Conservation (phyloP, 2,113 vertebrate genomes). For the Circaetus cinerascens region DNA sequence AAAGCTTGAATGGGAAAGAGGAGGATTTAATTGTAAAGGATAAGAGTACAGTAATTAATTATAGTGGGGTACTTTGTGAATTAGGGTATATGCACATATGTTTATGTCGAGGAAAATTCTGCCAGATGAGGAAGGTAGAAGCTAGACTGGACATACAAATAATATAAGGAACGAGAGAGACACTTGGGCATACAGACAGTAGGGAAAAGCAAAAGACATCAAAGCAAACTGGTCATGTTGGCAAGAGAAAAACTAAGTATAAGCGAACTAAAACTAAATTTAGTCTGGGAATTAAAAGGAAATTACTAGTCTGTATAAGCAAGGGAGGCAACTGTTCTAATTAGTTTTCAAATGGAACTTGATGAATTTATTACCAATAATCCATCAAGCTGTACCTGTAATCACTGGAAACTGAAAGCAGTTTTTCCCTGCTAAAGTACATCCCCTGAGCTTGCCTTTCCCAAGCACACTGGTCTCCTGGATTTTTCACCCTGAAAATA, state of each 20-base stretch:
- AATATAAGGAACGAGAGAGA: background rate
- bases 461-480: background rate
- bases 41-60: background rate
- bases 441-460: background rate
- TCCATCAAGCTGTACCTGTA: background rate
- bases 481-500: background rate
- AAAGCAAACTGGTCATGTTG: background rate
- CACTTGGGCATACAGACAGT: background rate
- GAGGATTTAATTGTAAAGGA: background rate
- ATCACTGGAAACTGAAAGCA: background rate
- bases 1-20: background rate
- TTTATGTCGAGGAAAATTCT: background rate
- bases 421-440: background rate
- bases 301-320: background rate
- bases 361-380: conserved; percentile 2
- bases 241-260: background rate
- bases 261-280: background rate
- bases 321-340: background rate
- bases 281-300: background rate
- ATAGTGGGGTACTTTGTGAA: background rate
- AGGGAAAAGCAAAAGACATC: background rate
- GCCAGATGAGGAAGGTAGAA: background rate
- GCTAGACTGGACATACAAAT: background rate
- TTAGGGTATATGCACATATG: background rate
- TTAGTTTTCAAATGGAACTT: background rate